Base-by-base conservation (phyloP, 2,888 invertebrate species). In the Caenorhabditis afra region DNA sequence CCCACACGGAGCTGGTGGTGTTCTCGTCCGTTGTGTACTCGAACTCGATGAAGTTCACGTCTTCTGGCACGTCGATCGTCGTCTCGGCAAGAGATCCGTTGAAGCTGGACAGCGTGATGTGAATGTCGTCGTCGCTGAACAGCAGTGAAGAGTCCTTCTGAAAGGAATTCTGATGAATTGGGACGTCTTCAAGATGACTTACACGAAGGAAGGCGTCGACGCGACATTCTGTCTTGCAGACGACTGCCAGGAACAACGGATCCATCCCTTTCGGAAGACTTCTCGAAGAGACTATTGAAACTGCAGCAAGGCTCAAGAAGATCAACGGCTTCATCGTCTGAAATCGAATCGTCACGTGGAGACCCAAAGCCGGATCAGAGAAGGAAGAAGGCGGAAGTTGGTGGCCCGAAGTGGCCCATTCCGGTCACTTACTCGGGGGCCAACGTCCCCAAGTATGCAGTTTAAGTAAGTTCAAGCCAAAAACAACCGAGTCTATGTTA, bases 21-120 rank as follows among this genome's bases (percentile, higher is more conserved):
- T 65, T 64, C 20, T 65, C 58, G 18, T 59, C 65, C 10, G 57
- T 12, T 8, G n/a, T n/a, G 45, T 29, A 64, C 16, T 50, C 37
- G 52, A 73, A 64, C n/a, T 73, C 57, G 18, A 65, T 29, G 37
- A 59, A 20, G 16, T 57, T 52, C 10, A 64, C 58, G 14, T 73
- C 65, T 58, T 73, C 73, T 16, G 64, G 29, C 41, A 65, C 65
- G 10, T 73, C 65, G 14, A 73, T 58, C 14, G 58, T 65, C 5
- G 58, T 45, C 20, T 73, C 73, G 14, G 39, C 44, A 22, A 73
- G 52, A 4, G 50, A 47, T 37, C 70, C 70, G 20, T 71, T 71
- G 8, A 3, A 23, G 12, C 29, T 29, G 20, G 16, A 11, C 35
- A 61, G 22, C 18, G 18, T 47, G 55, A 62, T 62, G 35, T 39